Evolutionary conservation across 2,797 vertebrate species (phyloP).

Genomic region (Tragopan temminckii): DNA sequence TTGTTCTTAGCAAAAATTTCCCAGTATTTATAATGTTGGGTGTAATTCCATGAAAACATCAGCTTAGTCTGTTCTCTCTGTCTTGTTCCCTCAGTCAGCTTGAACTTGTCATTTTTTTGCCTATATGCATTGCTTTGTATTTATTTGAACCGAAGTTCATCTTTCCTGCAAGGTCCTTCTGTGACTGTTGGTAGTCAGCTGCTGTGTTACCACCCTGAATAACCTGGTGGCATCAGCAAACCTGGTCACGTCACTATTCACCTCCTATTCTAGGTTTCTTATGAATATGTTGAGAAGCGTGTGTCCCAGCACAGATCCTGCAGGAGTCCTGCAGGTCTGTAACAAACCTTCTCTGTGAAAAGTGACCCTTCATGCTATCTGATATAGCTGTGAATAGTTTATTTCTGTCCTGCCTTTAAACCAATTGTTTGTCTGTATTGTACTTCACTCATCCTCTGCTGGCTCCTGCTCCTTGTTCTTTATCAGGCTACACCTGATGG

Average conservation of each 20-base stretch:
- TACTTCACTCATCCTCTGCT: neutral
- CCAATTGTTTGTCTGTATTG: neutral
- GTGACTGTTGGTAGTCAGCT: neutral
- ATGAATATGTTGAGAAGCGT: conserved; percentile 65
- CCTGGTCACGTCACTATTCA: conserved; percentile 24
- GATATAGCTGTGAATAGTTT: conserved; percentile 17
- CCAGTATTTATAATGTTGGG: neutral
- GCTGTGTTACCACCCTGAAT: neutral
- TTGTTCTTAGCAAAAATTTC: conserved; percentile 4
- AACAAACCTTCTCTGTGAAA: conserved; percentile 50
- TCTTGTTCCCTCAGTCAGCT: neutral
- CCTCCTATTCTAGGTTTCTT: conserved; percentile 66
- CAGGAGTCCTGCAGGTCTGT: conserved; percentile 69
- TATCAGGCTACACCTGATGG: neutral
- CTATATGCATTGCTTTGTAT: neutral
- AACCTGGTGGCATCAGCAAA: conserved; percentile 37
- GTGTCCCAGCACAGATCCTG: conserved; percentile 65
- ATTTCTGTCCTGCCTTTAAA: conserved; percentile 35
- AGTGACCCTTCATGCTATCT: conserved; percentile 8
- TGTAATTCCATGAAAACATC: neutral
- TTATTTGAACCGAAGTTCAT: neutral
- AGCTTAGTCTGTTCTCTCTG: neutral
- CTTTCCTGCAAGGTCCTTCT: neutral
- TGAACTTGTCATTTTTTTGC: neutral
- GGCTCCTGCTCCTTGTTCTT: conserved; percentile 2